Base-by-base conservation (phyloP, 2,888 invertebrate species). In the Andrena haemorrhoa region DNA sequence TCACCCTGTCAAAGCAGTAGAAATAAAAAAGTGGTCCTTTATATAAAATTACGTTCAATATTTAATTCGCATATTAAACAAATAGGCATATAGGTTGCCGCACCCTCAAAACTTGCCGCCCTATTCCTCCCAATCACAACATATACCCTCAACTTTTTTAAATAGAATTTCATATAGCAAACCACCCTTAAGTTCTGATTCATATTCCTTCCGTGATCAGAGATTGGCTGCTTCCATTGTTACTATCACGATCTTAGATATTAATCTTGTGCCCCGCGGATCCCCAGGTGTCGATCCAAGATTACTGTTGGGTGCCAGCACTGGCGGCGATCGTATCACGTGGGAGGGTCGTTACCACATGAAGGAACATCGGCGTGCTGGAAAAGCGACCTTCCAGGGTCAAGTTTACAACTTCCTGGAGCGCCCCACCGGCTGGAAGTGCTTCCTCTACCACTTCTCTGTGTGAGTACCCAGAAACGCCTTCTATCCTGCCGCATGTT, bases 401-500 rank as follows among this genome's bases (percentile, higher is more conserved):
- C 96, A 96, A 93, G 96, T 97, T 65, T 97, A 97, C 95, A 97
- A 97, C 94, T 97, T 97, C 94, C 95, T 97, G 89, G 97, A 97
- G 94, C 94, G 97, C 86, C 97, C 97, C 1, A 96, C 97, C 75
- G 97, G 97, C 84, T 97, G 97, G 97, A 97, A 97, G 94, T 97
- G 97, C 94, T 97, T 97, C 94, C 95, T 97, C 83, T 97, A 97
- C 94, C 97, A 97, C 94, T 96, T 97, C 94, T 95, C 96, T 88
- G 97, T 97, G 97, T 97, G 93, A 97, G 97, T 97, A 83, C 58
- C 6, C 8, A 66, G 2, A 26, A 29, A 31, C 29, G 41, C 26
- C 2, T 31, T 31, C 26, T 41, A 8, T 26, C 7, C 0, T 3
- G 6, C 23, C 16, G 47, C 20, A 31, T 31, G 41, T 29, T 16